A percentile compares a stretch with the other conserved stretches of the same genome.
These are phyloP conservation scores for Nasonia oneida DNA, from an alignment of 2,888 invertebrate genomes.

Conservation along the genomic window DNA sequence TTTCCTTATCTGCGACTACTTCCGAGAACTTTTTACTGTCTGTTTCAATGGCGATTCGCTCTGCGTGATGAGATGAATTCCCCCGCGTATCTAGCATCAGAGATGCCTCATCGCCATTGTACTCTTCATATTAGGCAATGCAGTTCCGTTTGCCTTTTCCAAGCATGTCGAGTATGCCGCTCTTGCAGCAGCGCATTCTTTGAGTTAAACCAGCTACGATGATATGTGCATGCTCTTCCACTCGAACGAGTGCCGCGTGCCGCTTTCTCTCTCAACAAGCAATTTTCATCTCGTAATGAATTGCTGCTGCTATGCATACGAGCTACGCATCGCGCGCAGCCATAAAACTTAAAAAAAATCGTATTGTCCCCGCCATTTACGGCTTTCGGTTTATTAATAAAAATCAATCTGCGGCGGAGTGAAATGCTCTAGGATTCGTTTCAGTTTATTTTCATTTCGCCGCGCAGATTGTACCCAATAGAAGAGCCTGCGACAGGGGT, in stretches of 20 bases:
- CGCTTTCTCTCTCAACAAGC: not conserved
- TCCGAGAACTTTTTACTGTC: not conserved
- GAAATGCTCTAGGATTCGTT: not conserved
- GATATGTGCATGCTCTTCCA: not conserved
- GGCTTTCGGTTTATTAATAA: not conserved
- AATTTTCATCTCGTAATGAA: not conserved
- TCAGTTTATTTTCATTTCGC: slow-evolving; percentile 4
- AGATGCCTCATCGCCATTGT: not conserved
- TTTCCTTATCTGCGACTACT: not conserved
- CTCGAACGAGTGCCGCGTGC: not conserved
- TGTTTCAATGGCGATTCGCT: not conserved
- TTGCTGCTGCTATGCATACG: not conserved
- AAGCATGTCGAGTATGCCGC: not conserved
- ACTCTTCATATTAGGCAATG: not conserved
- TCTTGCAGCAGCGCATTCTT: not conserved
- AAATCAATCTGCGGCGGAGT: not conserved
- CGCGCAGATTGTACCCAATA: not conserved
- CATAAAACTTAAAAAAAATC: too few species aligned
- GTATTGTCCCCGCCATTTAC: not conserved
- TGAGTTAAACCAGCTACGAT: not conserved
- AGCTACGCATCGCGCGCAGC: not conserved
- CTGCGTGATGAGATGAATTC: not conserved
- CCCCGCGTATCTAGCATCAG: not conserved
- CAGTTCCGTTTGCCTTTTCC: not conserved
- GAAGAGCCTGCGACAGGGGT: not conserved